Evolutionary conservation across 2,113 vertebrate genomes (phyloP).

Genomic region (Percina caprodes): DNA sequence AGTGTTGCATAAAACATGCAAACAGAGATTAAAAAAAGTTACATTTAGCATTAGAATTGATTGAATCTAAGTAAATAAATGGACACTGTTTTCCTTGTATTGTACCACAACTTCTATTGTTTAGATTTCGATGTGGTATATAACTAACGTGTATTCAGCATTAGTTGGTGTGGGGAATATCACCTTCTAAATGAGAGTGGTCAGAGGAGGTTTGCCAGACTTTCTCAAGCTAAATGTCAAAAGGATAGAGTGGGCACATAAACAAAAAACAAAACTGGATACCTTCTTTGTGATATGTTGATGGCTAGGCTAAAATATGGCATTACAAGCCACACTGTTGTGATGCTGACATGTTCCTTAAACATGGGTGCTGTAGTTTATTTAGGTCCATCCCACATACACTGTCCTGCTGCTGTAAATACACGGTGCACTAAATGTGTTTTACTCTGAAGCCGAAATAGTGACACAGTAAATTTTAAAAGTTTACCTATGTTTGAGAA

Average conservation of each 20-base stretch:
- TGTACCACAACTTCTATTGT: not conserved
- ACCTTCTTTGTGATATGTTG: not conserved
- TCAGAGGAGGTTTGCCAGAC: not conserved
- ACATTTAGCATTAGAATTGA: not conserved
- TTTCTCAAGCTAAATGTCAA: not conserved
- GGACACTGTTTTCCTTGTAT: not conserved
- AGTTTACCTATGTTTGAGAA: no score
- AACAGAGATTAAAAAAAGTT: not conserved
- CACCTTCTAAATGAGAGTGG: not conserved
- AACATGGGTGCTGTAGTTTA: no score
- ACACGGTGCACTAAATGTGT: no score
- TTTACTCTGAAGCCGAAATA: no score
- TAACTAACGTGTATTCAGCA: not conserved
- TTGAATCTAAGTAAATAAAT: not conserved
- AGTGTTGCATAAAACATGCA: not conserved
- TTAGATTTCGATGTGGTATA: not conserved
- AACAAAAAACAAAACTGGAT: not conserved
- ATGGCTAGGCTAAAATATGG: not conserved
- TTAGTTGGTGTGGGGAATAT: not conserved
- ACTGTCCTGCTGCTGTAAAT: no score
- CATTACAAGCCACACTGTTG: no score
- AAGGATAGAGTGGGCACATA: not conserved
- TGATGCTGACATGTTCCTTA: no score
- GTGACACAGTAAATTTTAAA: no score
- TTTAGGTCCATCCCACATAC: no score